phyloP scores from a whole-genome alignment of 2,797 vertebrate species.

The Ambastaia sidthimunki region DNA sequence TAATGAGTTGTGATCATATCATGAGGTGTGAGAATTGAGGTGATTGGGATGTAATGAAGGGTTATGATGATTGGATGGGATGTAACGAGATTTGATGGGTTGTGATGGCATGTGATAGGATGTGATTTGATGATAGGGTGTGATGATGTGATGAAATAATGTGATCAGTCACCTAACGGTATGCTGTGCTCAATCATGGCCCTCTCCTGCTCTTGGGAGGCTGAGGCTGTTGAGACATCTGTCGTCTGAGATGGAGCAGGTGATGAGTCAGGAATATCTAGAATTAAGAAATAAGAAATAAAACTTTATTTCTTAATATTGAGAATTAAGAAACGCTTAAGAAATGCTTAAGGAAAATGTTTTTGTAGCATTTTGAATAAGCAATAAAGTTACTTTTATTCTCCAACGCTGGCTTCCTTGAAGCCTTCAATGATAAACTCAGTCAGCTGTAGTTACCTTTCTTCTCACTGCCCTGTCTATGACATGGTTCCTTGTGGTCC shows the following conservation, averaged over 20 bases:
- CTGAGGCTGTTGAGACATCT: constrained; percentile 78
- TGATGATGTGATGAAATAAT: background rate
- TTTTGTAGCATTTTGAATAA: no score
- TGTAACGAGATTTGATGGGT: no score
- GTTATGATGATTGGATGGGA: no score
- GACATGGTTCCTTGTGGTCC: constrained; percentile 52
- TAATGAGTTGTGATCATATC: no score
- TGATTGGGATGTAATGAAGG: no score
- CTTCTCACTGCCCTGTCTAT: constrained; percentile 60
- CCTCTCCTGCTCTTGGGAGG: constrained; percentile 86
- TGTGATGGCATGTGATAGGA: background rate
- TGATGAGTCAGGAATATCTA: constrained; percentile 65
- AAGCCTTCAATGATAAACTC: background rate
- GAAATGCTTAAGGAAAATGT: background rate
- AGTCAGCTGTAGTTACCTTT: constrained; percentile 63
- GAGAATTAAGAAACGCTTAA: no score
- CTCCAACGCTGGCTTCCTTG: no score
- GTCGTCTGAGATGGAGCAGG: constrained; percentile 67
- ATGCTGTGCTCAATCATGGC: constrained; percentile 93
- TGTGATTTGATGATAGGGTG: background rate
- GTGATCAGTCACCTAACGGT: constrained; percentile 84
- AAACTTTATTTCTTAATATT: no score
- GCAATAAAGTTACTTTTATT: no score
- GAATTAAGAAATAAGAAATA: constrained; percentile 5
- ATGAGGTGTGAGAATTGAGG: no score